These are phyloP conservation scores for Drosophila dives DNA, from an alignment of 2,888 invertebrate genomes.

Conservation along the genomic window DNA sequence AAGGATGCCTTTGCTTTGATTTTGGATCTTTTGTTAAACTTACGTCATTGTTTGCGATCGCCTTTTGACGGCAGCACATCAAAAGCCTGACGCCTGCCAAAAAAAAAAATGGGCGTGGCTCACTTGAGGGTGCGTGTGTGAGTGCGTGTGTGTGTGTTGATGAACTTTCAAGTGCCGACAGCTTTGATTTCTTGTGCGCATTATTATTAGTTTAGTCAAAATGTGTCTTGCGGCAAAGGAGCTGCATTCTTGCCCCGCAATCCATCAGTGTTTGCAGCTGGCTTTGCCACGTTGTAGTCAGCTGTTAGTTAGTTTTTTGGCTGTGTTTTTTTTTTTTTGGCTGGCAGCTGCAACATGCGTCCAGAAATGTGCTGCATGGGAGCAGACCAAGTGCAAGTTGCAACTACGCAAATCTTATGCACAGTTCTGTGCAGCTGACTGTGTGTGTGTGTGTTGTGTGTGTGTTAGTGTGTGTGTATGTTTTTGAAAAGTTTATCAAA, in stretches of 20 bases:
- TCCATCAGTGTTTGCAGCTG: constrained; percentile 17
- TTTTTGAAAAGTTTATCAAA: constrained; percentile 61
- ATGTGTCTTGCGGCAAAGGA: constrained; percentile 43
- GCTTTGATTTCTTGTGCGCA: constrained; percentile 67
- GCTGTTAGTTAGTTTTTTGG: constrained; percentile 13
- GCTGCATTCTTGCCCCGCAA: background rate
- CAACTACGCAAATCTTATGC: constrained; percentile 20
- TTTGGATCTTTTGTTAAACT: constrained; percentile 31
- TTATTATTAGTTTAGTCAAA: constrained; percentile 74
- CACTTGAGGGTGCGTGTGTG: constrained; percentile 61
- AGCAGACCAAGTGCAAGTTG: constrained; percentile 32
- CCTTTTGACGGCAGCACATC: constrained; percentile 63
- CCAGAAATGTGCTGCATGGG: constrained; percentile 54
- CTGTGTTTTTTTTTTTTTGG: constrained; percentile 7
- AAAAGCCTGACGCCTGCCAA: constrained; percentile 31
- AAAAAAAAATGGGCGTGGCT: constrained; percentile 14
- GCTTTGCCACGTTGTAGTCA: constrained; percentile 30
- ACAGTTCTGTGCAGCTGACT: constrained; percentile 8
- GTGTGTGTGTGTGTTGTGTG: constrained; percentile 12
- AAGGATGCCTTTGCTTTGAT: constrained; percentile 46
- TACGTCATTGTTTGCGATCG: constrained; percentile 48
- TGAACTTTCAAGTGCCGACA: constrained; percentile 50
- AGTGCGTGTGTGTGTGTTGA: constrained; percentile 58
- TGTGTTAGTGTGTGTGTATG: constrained; percentile 12
- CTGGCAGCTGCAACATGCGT: constrained; percentile 39